Base-by-base conservation (phyloP, 2,113 vertebrate genomes). In the Dromaius novaehollandiae region DNA sequence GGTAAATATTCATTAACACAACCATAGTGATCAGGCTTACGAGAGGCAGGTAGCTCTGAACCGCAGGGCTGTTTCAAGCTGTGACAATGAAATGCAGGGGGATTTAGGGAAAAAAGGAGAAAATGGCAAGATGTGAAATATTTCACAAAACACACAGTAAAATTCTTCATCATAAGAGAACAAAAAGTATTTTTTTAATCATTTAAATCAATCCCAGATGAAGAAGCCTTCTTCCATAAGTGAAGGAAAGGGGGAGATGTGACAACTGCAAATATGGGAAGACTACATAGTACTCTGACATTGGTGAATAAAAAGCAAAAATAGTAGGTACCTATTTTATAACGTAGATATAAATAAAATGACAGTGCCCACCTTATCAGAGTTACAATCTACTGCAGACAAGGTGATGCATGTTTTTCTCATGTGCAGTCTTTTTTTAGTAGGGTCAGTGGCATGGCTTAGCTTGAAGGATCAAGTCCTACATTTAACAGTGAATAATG, bases 1-100 rank as follows among this genome's bases (percentile, higher is more conserved):
- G 82, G 80, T 93, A 85, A 97, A 97, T 97, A 91, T 85, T 96
- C 84, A 94, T 96, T 88, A 90, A 60, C 96, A 40, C 46, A 78
- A 76, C 42, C 21, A 22, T 36, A 74, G n/a, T 3, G 11, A 90
- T 85, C 66, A 77, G 53, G 86, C 68, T 73, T n/a, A 19, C 34
- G 34, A 60, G 77, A 89, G 60, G 46, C 53, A 82, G 95, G 92
- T 90, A 91, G 55, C 73, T 91, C 82, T 44, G 65, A 88, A 89
- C 65, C 65, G 77, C 68, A 56, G 74, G 82, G 58, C 25, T 91
- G 2, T 70, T 86, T 91, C 73, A 50, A 70, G n/a, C 78, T 89
- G 44, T 61, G 80, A 44, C 53, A 68, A n/a, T n/a, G 48, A 56
- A 95, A 81, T 69, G 32, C 38, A n/a, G 71, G 18, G 7, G 13